Evolutionary conservation across 2,113 vertebrate genomes (phyloP), one percentile per base, ranked within the genome.

Genomic region (Dipodomys spectabilis): DNA sequence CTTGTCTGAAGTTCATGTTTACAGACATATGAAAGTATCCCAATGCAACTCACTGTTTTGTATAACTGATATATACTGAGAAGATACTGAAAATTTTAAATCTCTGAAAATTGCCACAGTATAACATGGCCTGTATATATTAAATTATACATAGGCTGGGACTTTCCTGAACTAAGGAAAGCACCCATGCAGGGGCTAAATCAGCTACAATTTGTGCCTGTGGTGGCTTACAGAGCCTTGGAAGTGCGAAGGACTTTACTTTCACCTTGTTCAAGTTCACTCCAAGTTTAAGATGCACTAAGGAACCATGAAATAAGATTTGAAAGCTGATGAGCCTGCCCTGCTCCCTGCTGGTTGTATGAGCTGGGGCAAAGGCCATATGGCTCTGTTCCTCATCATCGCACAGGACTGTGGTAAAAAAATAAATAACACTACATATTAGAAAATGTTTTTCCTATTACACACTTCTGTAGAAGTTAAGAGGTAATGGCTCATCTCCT

Each of bases 211-310:
- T 71, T 44, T 74, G 44, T 39, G 6, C 3, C 19, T 4, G 13
- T 11, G 44, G 19, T 8, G 2, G 12, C 45, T 88, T 82, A 64
- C 25, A 69, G 67, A n/a, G 6, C 16, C 45, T 64, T 28, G 30
- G 35, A 91, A 90, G 44, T 65, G 72, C 72, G 60, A 57, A 79
- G n/a, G 23, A 65, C 91, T 88, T 90, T 27, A 32, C 57, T 78
- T 77, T 94, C 72, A 84, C 86, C 77, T 95, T 96, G 82, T 67
- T 94, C 88, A 92, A 94, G 72, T 94, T 95, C 89, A 83, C 69
- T 81, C 23, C 79, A 45, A 57, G 28, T 81, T 86, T 88, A 84
- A 84, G 82, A 90, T 68, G 32, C 65, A 86, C 94, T 53, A 75
- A 95, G 92, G 92, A 90, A 68, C 62, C 44, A 57, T 35, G 68